Conservation (phyloP, 2,888 invertebrate species). For the Lordiphosa fenestrarum region DNA sequence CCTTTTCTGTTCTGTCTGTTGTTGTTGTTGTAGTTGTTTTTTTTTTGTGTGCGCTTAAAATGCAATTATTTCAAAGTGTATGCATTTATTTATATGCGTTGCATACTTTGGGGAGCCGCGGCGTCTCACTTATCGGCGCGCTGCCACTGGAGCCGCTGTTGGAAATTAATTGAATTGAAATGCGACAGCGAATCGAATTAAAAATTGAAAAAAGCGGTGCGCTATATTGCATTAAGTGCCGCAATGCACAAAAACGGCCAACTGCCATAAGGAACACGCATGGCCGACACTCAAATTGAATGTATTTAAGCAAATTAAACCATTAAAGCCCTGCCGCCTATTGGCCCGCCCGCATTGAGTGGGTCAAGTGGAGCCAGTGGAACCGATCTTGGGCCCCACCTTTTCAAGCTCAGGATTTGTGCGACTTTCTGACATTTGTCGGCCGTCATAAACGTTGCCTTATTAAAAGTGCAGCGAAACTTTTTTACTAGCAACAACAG, state of each 20-base stretch:
- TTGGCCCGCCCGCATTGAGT: constrained; percentile 2
- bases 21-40: too few species aligned
- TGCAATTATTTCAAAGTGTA: constrained; percentile 17
- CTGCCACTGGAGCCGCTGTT: constrained; percentile 8
- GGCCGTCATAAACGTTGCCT: constrained; percentile 64
- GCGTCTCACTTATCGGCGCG: constrained; percentile 37
- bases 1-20: too few species aligned
- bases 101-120: constrained; percentile 44
- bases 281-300: constrained; percentile 26
- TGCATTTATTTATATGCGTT: constrained; percentile 50
- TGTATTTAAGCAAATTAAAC: constrained; percentile 44
- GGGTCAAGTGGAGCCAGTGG: too few species aligned
- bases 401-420: too few species aligned
- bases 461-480: constrained; percentile 66
- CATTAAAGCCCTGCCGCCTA: constrained; percentile 29
- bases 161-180: constrained; percentile 63
- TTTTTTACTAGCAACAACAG: constrained; percentile 35
- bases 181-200: constrained; percentile 60
- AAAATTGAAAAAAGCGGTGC: constrained; percentile 16
- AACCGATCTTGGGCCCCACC: too few species aligned
- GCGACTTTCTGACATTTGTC: constrained; percentile 68
- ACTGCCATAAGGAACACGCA: constrained; percentile 1
- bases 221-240: too few species aligned
- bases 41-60: too few species aligned
- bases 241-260: constrained; percentile 1